Percentiles rank a stretch among this genome's conserved stretches.
Evolutionary conservation across 2,888 invertebrate genomes (phyloP).

Genomic region (Tanypteryx hageni): DNA sequence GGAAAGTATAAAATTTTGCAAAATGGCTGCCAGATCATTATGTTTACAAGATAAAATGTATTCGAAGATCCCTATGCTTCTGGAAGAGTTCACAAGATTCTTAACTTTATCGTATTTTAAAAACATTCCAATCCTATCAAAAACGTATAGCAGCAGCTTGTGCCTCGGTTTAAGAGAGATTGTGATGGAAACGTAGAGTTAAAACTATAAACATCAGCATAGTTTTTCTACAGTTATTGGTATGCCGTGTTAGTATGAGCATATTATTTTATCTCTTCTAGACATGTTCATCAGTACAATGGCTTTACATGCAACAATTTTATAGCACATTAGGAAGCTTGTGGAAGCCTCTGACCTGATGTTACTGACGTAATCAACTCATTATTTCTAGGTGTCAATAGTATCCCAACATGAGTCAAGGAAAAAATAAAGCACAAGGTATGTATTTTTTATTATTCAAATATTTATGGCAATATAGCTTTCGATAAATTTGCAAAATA

Average conservation of each 20-base stretch:
- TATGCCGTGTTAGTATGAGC: slow-evolving; percentile 6
- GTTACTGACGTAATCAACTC: background rate
- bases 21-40: slow-evolving; percentile 65
- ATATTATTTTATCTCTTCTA: background rate
- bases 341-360: background rate
- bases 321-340: background rate
- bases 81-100: background rate
- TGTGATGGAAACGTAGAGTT: background rate
- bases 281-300: background rate
- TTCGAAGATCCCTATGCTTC: background rate
- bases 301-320: background rate
- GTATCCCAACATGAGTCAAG: slow-evolving; percentile 66
- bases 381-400: slow-evolving; percentile 51
- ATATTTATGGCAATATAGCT: too few relatives aligned
- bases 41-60: slow-evolving; percentile 56
- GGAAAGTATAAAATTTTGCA: slow-evolving; percentile 64
- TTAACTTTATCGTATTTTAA: background rate
- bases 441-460: slow-evolving; percentile 16
- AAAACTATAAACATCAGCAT: slow-evolving; percentile 3
- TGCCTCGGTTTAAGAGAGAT: background rate
- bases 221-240: slow-evolving; percentile 23
- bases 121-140: background rate
- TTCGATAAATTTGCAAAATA: too few relatives aligned
- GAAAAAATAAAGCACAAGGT: slow-evolving; percentile 67
- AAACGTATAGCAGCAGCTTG: background rate